Evolutionary conservation across 1,140 invertebrate genomes (phyloP), one percentile per base, ranked within the genome.

Genomic region (Fopius arisanus): DNA sequence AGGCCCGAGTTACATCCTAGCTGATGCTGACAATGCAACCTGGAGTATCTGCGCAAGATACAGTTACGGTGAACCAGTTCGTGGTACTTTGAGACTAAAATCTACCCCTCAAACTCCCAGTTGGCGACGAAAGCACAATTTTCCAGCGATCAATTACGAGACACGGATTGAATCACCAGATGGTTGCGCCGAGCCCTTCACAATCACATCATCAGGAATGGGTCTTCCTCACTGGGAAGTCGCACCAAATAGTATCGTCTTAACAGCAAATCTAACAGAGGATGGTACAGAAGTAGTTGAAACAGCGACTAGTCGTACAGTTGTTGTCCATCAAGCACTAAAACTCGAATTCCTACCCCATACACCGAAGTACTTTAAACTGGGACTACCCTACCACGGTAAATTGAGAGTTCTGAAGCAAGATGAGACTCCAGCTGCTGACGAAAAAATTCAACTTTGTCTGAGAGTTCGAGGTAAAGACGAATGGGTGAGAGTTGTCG

Each of bases 41-140:
- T 89, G 91, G 79, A 89, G 86, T 69, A 88, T 93, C 14, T 92
- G 90, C 78, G 91, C 91, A 4, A 91, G 93, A 70, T 94, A 94
- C 75, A 93, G 92, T 3, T 94, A 93, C 83, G 92, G 92, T 5
- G 92, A 94, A 80, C 92, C 92, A 1, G 93, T 94, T 4, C 89
- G 92, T 71, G 93, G 93, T 3, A 84, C 81, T 33, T 80, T 88
- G n/a, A 74, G 87, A 4, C 59, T 90, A 28, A 90, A 88, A 81
- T 82, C 89, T 6, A 85, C 81, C 0, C 83, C 87, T 0, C 82
- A 83, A 41, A 86, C 81, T 9, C 84, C 86, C 0, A 84, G 80
- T 23, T 88, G 87, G 86, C 79, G 81, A 62, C 78, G 84, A n/a
- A 86, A 83, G n/a, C 78, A 83, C 5, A 84, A 86, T 72, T 76